Evolutionary conservation across 2,888 invertebrate genomes (phyloP), one percentile per base, ranked within the genome.

Genomic region (Teinopalpus imperialis): DNA sequence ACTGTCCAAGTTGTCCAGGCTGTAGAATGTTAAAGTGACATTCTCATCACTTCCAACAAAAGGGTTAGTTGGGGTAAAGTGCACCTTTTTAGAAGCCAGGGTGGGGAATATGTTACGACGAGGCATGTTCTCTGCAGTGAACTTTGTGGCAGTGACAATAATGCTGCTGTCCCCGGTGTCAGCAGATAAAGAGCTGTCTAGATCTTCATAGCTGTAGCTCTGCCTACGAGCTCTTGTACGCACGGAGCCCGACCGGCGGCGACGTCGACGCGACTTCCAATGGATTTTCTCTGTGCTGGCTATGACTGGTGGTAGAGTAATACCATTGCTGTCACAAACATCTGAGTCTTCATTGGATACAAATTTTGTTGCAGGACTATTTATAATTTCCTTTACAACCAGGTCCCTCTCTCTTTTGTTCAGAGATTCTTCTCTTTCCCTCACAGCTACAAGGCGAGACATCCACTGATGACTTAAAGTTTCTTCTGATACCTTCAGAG

Each of bases 101-200:
- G 82, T 80, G 2, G 88, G 81, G 51, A 89, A 85, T 48, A 88
- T 79, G 49, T 69, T 79, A 10, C 86, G 75, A 1, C 81, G 74
- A 16, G 87, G 88, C 82, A 89, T 78, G 52, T 81, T 82, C 2
- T 81, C 83, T 20, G 74, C 69, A 0, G 87, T 87, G 51, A 88
- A 67, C 58, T 89, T 90, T 1, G 77, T 77, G 0, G 90, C 89
- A 5, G 91, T 91, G n/a, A 90, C 72, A 7, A 90, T 67, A 27
- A 90, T 78, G 36, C 90, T 91, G 16, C 81, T 67, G 43, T 91
- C 91, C 0, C 91, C 90, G 2, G 86, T 66, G 49, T 91, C 91
- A 0, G 91, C 91, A 0, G 91, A 91, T 30, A 91, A 67, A 0
- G 91, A 91, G 52, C 91, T 91, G 61, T 91, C 90, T 16, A 91